Conservation (phyloP, 2,888 invertebrate species). For the Noctua janthe region DNA sequence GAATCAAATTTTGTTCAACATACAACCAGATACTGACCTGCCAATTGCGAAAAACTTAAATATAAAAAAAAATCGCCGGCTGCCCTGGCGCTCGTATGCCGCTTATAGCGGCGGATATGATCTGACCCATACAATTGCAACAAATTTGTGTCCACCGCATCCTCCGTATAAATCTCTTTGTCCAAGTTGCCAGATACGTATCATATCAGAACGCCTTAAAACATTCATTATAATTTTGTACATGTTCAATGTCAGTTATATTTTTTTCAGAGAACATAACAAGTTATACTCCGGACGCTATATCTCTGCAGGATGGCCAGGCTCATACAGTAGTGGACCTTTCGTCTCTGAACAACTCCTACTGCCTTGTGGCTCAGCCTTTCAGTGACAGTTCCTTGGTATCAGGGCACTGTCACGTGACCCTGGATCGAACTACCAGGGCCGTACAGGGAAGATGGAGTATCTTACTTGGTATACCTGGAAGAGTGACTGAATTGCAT, state of each 20-base stretch:
- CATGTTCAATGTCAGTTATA: background rate
- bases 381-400: conserved; percentile 83
- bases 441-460: conserved; percentile 87
- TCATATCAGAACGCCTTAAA: background rate
- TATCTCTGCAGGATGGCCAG: conserved; percentile 79
- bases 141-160: too few species aligned
- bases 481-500: conserved; percentile 82
- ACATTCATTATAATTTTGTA: background rate
- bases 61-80: too few species aligned
- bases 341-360: conserved; percentile 77
- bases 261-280: conserved; percentile 60
- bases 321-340: conserved; percentile 74
- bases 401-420: conserved; percentile 83
- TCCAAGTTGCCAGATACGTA: background rate
- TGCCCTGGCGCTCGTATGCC: too few species aligned
- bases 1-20: too few species aligned
- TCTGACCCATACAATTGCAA: too few species aligned
- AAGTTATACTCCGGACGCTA: conserved; percentile 71
- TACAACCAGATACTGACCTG: too few species aligned
- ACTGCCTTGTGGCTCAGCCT: conserved; percentile 84
- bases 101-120: too few species aligned
- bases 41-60: too few species aligned
- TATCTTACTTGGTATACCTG: conserved; percentile 84
- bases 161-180: background rate
- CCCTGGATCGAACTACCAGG: conserved; percentile 81